Conservation (phyloP, 1,140 invertebrate genomes). For the Anastatus disparis region DNA sequence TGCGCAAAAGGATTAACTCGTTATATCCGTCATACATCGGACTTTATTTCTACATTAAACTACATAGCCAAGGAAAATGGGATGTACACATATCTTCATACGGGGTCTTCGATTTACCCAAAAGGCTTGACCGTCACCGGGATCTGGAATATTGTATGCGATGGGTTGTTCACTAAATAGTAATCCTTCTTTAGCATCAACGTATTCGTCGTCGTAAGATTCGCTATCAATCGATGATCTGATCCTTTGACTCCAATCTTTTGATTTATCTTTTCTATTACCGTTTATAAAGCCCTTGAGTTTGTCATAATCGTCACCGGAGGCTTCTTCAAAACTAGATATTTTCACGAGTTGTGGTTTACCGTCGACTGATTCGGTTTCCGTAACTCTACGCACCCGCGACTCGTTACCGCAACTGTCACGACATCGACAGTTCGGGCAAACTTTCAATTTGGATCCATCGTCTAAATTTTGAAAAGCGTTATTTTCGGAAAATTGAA, state of each 20-base stretch:
- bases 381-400: slow-evolving; percentile 18
- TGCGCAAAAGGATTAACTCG: not conserved
- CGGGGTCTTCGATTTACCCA: slow-evolving; percentile 58
- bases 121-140: slow-evolving; percentile 58
- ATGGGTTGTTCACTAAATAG: slow-evolving; percentile 45
- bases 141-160: slow-evolving; percentile 55
- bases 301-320: slow-evolving; percentile 48
- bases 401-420: not conserved
- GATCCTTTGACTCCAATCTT: not conserved
- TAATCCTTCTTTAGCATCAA: slow-evolving; percentile 57
- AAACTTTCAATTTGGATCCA: not conserved
- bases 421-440: slow-evolving; percentile 17
- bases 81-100: not conserved
- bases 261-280: not conserved
- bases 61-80: not conserved
- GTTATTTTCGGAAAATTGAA: slow-evolving; percentile 46
- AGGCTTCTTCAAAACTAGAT: slow-evolving; percentile 56
- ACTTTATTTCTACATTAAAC: not conserved
- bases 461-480: slow-evolving; percentile 26
- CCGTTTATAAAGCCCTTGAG: slow-evolving; percentile 46
- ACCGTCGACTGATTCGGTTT: slow-evolving; percentile 43
- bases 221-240: slow-evolving; percentile 51
- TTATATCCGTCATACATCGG: not conserved
- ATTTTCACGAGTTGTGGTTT: slow-evolving; percentile 43
- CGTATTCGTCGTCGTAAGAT: slow-evolving; percentile 54